Conservation (phyloP, 2,888 invertebrate species). For the Malachius bipustulatus region DNA sequence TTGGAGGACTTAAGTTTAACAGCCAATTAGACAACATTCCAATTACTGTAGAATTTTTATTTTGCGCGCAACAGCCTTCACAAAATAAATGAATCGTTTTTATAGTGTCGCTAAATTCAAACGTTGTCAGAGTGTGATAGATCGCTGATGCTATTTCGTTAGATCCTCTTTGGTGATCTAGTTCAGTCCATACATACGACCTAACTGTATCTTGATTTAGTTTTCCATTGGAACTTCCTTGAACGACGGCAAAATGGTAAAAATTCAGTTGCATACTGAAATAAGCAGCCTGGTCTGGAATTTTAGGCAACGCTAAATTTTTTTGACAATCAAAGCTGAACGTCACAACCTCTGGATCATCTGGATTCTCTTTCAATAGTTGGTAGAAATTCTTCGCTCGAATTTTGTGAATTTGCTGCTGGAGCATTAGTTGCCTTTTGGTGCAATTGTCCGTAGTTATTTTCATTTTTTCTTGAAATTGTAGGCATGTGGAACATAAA, state of each 20-base stretch:
- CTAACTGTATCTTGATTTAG: too few species aligned
- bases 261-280: constrained; percentile 3
- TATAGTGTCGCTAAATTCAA: constrained; percentile 7
- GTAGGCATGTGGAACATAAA: constrained; percentile 4
- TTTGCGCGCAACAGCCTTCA: constrained; percentile 4
- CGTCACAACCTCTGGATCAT: too few species aligned
- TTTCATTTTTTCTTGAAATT: constrained; percentile 3
- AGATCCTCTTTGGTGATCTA: constrained; percentile 21
- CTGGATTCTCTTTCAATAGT: constrained; percentile 1
- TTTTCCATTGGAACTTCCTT: too few species aligned
- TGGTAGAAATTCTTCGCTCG: constrained; percentile 2
- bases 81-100: constrained; percentile 17
- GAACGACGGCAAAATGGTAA: constrained; percentile 2
- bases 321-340: too few species aligned
- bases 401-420: constrained; percentile 5
- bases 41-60: constrained; percentile 5
- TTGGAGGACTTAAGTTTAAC: constrained; percentile 13
- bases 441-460: neutral
- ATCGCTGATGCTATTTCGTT: constrained; percentile 25
- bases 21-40: constrained; percentile 10
- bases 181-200: too few species aligned
- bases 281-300: constrained; percentile 6
- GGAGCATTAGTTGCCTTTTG: neutral
- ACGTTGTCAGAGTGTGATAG: constrained; percentile 13
- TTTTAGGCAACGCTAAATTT: constrained; percentile 2